These are phyloP conservation scores for Sinella curviseta DNA, from an alignment of 1,140 invertebrate genomes.

Conservation along the genomic window DNA sequence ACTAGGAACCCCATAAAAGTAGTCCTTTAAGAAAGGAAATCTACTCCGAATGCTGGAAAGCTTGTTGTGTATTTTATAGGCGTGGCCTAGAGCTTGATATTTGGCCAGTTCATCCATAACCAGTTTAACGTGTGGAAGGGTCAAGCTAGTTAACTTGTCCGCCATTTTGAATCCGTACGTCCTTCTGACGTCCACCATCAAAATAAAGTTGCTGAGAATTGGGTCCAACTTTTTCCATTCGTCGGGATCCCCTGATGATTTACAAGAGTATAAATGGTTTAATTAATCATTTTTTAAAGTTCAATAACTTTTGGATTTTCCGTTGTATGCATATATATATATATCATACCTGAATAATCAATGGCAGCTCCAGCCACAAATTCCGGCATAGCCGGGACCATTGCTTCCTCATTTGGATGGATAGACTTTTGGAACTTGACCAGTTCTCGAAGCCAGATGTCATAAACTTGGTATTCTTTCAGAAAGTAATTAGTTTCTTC, in stretches of 20 bases:
- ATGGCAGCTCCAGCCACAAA: constrained; percentile 30
- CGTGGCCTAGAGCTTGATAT: constrained; percentile 69
- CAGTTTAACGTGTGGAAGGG: constrained; percentile 55
- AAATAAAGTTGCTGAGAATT: no score
- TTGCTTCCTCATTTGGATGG: not conserved
- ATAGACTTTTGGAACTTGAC: constrained; percentile 30
- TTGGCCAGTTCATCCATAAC: constrained; percentile 65
- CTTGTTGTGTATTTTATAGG: constrained; percentile 57
- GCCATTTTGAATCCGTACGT: constrained; percentile 61
- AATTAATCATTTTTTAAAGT: no score
- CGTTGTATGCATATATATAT: no score
- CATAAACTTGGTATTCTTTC: constrained; percentile 34
- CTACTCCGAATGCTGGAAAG: not conserved
- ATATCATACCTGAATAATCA: constrained; percentile 25
- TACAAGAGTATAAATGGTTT: no score
- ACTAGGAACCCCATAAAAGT: not conserved
- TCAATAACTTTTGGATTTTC: no score
- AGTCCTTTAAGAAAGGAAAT: not conserved
- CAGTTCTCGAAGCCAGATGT: constrained; percentile 24
- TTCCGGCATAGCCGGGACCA: constrained; percentile 19
- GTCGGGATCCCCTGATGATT: no score
- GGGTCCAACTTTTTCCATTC: constrained; percentile 68
- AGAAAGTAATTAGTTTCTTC: constrained; percentile 30
- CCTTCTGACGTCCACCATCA: not conserved
- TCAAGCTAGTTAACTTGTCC: constrained; percentile 54